A percentile compares a stretch with the other conserved stretches of the same genome.
phyloP scores from a whole-genome alignment of 2,888 invertebrate genomes.

The Drosophila peninsularis region DNA sequence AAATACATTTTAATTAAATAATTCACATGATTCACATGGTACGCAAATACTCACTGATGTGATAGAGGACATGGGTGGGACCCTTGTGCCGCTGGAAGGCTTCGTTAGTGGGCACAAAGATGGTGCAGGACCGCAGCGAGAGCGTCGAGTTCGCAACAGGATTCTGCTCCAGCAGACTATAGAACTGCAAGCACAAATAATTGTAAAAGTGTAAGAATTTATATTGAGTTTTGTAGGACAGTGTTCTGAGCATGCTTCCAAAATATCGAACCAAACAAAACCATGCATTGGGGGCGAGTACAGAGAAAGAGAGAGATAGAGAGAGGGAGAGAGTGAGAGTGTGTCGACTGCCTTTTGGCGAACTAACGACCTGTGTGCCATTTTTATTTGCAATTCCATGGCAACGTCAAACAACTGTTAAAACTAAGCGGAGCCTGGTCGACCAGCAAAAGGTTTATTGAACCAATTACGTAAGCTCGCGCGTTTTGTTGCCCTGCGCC shows the following conservation, averaged over 20 bases:
- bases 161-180: conserved; percentile 90
- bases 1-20: conserved; percentile 22
- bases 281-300: conserved; percentile 32
- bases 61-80: conserved; percentile 89
- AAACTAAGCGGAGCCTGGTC: conserved; percentile 20
- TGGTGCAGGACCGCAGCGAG: conserved; percentile 90
- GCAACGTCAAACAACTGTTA: conserved; percentile 69
- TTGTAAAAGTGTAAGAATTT: conserved; percentile 7
- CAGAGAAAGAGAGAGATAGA: conserved; percentile 14
- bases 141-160: conserved; percentile 90
- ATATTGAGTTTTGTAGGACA: conserved; percentile 18
- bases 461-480: conserved; percentile 74
- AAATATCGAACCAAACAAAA: conserved; percentile 51
- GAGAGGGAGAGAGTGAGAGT: conserved; percentile 4
- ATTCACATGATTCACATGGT: background rate
- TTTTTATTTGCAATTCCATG: conserved; percentile 55
- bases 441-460: conserved; percentile 68
- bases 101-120: conserved; percentile 94
- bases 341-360: conserved; percentile 49
- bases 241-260: conserved; percentile 24
- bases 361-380: conserved; percentile 45
- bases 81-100: conserved; percentile 91
- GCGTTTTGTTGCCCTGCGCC: conserved; percentile 29
- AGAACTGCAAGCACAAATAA: conserved; percentile 87
- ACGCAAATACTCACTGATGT: conserved; percentile 89